Evolutionary conservation across 2,113 vertebrate genomes (phyloP).

Genomic region (Pelecanoides urinatrix): DNA sequence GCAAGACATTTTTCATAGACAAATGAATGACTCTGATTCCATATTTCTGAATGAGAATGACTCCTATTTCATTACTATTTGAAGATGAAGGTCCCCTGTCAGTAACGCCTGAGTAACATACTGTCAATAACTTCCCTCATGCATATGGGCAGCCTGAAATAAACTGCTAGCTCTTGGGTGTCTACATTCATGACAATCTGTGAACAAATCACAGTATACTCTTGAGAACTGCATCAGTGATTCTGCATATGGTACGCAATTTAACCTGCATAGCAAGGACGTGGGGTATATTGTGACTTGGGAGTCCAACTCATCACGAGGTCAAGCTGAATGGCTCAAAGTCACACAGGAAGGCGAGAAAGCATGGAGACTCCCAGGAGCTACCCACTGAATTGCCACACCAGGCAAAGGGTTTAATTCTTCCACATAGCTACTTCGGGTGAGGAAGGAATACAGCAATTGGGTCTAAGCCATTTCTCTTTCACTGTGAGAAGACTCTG

Average conservation of each 20-base stretch:
- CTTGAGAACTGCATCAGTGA: constrained; percentile 27
- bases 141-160: constrained; percentile 44
- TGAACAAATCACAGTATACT: constrained; percentile 45
- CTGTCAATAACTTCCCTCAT: not conserved
- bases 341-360: not conserved
- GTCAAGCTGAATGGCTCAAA: not conserved
- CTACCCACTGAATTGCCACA: not conserved
- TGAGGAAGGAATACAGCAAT: not conserved
- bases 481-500: not conserved
- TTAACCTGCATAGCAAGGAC: constrained; percentile 22
- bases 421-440: not conserved
- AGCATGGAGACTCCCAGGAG: not conserved
- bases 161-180: constrained; percentile 46
- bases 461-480: not conserved
- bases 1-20: not conserved
- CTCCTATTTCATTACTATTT: constrained; percentile 17
- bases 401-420: not conserved
- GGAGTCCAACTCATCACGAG: not conserved
- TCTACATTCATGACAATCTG: constrained; percentile 53
- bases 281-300: not conserved
- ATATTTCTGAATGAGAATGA: constrained; percentile 20
- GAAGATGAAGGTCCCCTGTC: not conserved
- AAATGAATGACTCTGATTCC: not conserved
- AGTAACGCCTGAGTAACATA: constrained; percentile 2
- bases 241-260: not conserved